Evolutionary conservation across 2,888 invertebrate genomes (phyloP).

Genomic region (Ptycholaimellus sp.): DNA sequence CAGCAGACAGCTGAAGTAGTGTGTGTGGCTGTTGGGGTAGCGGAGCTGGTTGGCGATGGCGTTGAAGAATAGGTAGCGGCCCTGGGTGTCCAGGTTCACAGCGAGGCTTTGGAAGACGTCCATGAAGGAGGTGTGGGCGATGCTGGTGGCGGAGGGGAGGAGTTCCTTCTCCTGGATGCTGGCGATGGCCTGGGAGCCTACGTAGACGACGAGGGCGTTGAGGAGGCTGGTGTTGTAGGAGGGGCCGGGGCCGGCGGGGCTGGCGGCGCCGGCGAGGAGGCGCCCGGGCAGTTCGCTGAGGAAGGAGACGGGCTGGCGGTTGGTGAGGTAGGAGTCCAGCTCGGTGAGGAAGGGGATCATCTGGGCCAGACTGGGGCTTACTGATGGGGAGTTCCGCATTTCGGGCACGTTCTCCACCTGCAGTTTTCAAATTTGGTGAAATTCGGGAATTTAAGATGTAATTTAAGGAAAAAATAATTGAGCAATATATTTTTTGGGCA

Average conservation of each 20-base stretch:
- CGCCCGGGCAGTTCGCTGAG: conserved; percentile 29
- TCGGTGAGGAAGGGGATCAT: conserved; percentile 35
- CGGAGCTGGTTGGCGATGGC: conserved; percentile 94
- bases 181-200: conserved; percentile 83
- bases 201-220: conserved; percentile 88
- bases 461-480: too few species aligned
- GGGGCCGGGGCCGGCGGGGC: conserved; percentile 43
- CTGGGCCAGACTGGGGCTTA: conserved; percentile 15
- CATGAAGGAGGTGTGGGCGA: conserved; percentile 94
- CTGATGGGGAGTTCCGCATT: conserved; percentile 21
- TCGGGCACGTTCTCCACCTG: conserved; percentile 22
- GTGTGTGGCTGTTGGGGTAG: conserved; percentile 97
- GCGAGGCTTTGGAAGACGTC: conserved; percentile 98
- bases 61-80: conserved; percentile 78
- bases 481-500: too few species aligned
- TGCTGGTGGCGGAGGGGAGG: conserved; percentile 84
- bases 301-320: conserved; percentile 29
- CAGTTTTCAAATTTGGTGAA: too few species aligned
- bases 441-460: too few species aligned
- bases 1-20: conserved; percentile 93
- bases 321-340: conserved; percentile 80
- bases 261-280: conserved; percentile 22
- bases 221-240: conserved; percentile 81
- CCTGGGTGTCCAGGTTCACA: conserved; percentile 89
- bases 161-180: conserved; percentile 68